phyloP scores from a whole-genome alignment of 2,113 vertebrate species.

The Lampris incognitus region DNA sequence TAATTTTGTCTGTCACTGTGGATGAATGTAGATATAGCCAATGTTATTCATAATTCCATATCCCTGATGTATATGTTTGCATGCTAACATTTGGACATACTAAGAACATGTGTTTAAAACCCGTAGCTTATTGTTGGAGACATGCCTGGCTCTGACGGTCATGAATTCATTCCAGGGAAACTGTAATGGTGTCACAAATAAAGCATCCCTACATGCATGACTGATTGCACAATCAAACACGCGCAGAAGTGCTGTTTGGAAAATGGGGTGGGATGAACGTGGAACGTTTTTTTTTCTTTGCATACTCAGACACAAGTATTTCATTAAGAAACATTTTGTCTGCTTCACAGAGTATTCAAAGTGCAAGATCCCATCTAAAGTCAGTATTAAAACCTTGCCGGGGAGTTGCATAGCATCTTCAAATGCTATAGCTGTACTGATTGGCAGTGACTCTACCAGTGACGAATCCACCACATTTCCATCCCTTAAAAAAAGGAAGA shows the following conservation, averaged over 20 bases:
- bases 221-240: conserved; percentile 32
- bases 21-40: too few species aligned
- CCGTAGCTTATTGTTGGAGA: conserved; percentile 9
- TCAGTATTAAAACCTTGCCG: neutral
- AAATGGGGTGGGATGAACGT: conserved; percentile 30
- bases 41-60: neutral
- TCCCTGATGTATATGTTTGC: conserved; percentile 3
- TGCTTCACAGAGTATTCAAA: neutral
- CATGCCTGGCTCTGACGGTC: conserved; percentile 23
- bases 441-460: conserved; percentile 15
- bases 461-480: conserved; percentile 50
- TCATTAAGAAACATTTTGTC: neutral
- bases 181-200: conserved; percentile 53
- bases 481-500: conserved; percentile 30
- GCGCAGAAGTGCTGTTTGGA: neutral
- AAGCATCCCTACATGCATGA: conserved; percentile 24
- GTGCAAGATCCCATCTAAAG: neutral
- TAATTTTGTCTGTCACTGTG: too few species aligned
- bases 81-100: conserved; percentile 25
- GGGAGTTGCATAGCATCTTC: too few species aligned
- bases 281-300: neutral
- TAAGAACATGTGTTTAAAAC: conserved; percentile 27
- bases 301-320: conserved; percentile 1
- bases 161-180: conserved; percentile 48
- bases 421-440: conserved; percentile 13